phyloP scores from a whole-genome alignment of 2,888 invertebrate species.

The Torymus tubicola region DNA sequence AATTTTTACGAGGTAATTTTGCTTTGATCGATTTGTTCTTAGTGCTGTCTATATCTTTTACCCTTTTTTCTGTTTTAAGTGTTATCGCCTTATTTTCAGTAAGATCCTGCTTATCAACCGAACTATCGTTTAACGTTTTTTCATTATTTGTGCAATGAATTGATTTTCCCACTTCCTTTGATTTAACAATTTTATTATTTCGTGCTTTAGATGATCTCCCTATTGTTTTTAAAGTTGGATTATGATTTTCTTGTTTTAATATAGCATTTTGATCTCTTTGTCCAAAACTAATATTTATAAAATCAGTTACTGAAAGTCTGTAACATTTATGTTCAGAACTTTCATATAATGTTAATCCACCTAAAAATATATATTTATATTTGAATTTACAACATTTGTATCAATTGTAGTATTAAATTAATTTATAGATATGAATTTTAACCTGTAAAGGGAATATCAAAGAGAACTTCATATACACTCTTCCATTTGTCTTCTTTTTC shows the following conservation, averaged over 20 bases:
- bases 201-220: neutral
- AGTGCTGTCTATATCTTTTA: too few relatives aligned
- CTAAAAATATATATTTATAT: slow-evolving; percentile 67
- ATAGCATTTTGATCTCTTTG: slow-evolving; percentile 68
- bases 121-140: too few relatives aligned
- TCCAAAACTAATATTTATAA: slow-evolving; percentile 82
- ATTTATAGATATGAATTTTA: neutral
- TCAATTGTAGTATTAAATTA: neutral
- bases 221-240: neutral
- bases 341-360: slow-evolving; percentile 79
- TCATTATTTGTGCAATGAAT: too few relatives aligned
- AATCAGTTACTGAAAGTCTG: slow-evolving; percentile 77
- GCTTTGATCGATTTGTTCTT: too few relatives aligned
- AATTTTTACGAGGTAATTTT: too few relatives aligned
- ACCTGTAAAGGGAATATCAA: slow-evolving; percentile 84
- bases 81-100: too few relatives aligned
- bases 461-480: slow-evolving; percentile 86
- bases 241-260: too few relatives aligned
- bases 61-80: too few relatives aligned
- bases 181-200: too few relatives aligned
- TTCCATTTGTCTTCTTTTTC: slow-evolving; percentile 79
- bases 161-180: too few relatives aligned
- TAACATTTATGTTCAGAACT: slow-evolving; percentile 78
- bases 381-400: neutral
- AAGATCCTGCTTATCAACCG: too few relatives aligned